Evolutionary conservation across 2,797 vertebrate species (phyloP).

Genomic region (Hylomyscus alleni): DNA sequence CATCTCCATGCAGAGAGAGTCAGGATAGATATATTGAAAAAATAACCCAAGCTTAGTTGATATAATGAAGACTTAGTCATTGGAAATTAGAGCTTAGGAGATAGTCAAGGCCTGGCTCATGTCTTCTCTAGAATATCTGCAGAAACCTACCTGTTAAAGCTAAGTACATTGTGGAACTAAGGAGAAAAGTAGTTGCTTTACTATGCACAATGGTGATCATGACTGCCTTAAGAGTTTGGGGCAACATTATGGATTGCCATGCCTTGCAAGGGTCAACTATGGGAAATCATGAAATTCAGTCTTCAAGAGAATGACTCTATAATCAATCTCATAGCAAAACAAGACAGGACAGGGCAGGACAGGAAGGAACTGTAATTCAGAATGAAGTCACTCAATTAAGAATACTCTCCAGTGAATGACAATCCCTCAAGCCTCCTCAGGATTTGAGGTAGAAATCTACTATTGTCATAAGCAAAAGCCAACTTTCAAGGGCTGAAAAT

Average conservation of each 20-base stretch:
- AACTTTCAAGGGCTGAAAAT: not conserved
- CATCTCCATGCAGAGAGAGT: not conserved
- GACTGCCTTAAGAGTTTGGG: not conserved
- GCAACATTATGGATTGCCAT: not conserved
- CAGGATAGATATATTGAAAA: slow-evolving; percentile 11
- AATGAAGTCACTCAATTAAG: not conserved
- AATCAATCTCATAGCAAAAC: not conserved
- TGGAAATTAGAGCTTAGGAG: not conserved
- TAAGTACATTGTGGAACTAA: not conserved
- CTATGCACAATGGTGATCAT: not conserved
- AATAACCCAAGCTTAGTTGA: not conserved
- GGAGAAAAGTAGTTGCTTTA: not conserved
- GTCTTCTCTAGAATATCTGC: not conserved
- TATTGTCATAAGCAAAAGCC: not conserved
- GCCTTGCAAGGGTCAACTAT: not conserved
- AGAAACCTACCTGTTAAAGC: not conserved
- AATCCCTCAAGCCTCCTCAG: not conserved
- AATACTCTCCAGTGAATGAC: not conserved
- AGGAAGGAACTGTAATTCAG: not conserved
- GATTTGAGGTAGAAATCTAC: slow-evolving; percentile 9
- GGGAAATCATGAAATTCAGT: not conserved
- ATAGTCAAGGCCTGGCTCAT: not conserved
- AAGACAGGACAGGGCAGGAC: not conserved
- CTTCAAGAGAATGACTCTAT: not conserved
- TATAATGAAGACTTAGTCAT: not conserved